A percentile compares a stretch with the other conserved stretches of the same genome.
Conservation (phyloP, 2,888 invertebrate genomes). For the Anaspis maculata region DNA sequence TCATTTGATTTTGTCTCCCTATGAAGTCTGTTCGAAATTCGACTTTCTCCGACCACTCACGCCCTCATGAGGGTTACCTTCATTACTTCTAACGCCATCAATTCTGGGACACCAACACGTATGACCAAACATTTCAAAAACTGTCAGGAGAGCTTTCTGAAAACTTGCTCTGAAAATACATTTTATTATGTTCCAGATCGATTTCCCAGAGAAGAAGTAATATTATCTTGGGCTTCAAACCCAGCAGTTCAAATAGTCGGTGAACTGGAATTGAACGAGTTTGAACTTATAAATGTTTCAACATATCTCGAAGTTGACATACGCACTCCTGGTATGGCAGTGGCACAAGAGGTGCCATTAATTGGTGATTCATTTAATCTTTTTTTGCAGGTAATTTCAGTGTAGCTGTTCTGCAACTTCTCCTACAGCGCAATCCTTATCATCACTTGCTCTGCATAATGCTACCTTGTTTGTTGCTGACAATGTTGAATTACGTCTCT, state of each 20-base stretch:
- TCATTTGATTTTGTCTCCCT: too few species aligned
- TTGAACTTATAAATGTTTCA: constrained; percentile 21
- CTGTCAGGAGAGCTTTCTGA: background rate
- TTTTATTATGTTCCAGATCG: constrained; percentile 23
- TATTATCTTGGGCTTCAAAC: constrained; percentile 20
- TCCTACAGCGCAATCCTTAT: constrained; percentile 17
- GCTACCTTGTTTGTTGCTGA: constrained; percentile 20
- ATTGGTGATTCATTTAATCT: too few species aligned
- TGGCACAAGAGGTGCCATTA: too few species aligned
- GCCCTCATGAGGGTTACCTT: too few species aligned
- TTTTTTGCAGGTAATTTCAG: constrained; percentile 25
- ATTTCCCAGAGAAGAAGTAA: constrained; percentile 28
- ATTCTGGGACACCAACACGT: too few species aligned
- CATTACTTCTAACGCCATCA: too few species aligned
- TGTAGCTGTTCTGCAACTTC: constrained; percentile 20
- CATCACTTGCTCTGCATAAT: constrained; percentile 22
- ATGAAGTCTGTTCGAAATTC: too few species aligned
- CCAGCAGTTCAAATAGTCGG: constrained; percentile 16
- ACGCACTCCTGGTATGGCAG: too few species aligned
- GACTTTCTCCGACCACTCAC: too few species aligned
- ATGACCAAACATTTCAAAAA: background rate
- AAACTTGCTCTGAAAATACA: constrained; percentile 1
- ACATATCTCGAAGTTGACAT: constrained; percentile 19
- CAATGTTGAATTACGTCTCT: constrained; percentile 21
- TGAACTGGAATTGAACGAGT: constrained; percentile 18